These are phyloP conservation scores for Oncorhynchus gorbuscha DNA, from an alignment of 2,113 vertebrate genomes.

Conservation along the genomic window DNA sequence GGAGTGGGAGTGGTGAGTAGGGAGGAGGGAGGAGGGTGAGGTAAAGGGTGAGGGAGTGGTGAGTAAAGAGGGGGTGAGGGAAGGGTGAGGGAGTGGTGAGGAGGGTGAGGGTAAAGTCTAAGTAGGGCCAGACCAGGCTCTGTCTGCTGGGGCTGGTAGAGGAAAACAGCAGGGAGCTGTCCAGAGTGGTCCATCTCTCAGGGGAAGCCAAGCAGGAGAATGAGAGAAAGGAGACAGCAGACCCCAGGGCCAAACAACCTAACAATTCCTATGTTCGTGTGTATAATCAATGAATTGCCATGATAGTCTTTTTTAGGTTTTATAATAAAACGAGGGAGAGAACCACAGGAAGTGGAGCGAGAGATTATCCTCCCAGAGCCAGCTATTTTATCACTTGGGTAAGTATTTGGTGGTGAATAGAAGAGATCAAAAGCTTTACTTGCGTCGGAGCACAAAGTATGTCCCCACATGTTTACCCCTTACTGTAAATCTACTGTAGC, in stretches of 20 bases:
- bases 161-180: conserved; percentile 67
- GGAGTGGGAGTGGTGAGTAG: neutral
- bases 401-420: too few species aligned
- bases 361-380: too few species aligned
- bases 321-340: too few species aligned
- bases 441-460: too few species aligned
- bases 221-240: conserved; percentile 24
- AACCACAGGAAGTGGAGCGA: too few species aligned
- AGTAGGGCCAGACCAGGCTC: conserved; percentile 21
- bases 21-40: neutral
- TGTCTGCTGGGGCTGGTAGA: conserved; percentile 41
- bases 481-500: too few species aligned
- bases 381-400: too few species aligned
- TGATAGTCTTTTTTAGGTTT: too few species aligned
- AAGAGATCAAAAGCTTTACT: too few species aligned
- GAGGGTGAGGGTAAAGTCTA: conserved; percentile 26
- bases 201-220: conserved; percentile 62
- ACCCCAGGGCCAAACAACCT: conserved; percentile 19
- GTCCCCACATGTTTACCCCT: too few species aligned
- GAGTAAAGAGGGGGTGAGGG: neutral
- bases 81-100: neutral
- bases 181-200: conserved; percentile 58
- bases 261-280: too few species aligned
- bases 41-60: neutral
- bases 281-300: too few species aligned